Conservation (phyloP, 2,113 vertebrate species). For the Crocuta crocuta region DNA sequence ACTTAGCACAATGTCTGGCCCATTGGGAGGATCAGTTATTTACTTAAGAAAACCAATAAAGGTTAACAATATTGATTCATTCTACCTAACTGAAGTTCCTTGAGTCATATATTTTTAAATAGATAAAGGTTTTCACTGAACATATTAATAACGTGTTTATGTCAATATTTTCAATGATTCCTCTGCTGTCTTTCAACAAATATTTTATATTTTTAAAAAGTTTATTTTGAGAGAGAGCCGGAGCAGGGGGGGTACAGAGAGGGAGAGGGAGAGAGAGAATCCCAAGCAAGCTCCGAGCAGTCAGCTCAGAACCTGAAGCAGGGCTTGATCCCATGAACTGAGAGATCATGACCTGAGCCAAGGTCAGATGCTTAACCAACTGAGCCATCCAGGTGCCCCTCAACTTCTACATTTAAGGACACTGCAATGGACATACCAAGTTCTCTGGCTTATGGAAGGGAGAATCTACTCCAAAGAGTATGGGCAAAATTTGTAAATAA, state of each 20-base stretch:
- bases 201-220: no score
- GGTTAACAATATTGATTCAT: neutral
- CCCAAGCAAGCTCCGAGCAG: neutral
- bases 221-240: neutral
- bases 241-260: neutral
- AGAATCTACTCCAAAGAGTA: neutral
- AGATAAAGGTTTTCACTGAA: neutral
- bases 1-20: no score
- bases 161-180: neutral
- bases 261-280: neutral
- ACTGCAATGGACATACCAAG: neutral
- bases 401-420: neutral
- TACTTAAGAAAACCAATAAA: neutral
- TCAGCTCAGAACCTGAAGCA: neutral
- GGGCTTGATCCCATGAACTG: neutral
- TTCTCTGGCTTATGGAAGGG: neutral
- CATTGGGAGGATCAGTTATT: neutral
- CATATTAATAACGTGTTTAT: neutral
- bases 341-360: neutral
- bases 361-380: neutral
- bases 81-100: neutral
- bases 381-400: neutral
- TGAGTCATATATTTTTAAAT: neutral
- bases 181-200: neutral
- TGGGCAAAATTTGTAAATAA: neutral